Conservation (phyloP, 2,888 invertebrate species). For the Monochamus alternatus region DNA sequence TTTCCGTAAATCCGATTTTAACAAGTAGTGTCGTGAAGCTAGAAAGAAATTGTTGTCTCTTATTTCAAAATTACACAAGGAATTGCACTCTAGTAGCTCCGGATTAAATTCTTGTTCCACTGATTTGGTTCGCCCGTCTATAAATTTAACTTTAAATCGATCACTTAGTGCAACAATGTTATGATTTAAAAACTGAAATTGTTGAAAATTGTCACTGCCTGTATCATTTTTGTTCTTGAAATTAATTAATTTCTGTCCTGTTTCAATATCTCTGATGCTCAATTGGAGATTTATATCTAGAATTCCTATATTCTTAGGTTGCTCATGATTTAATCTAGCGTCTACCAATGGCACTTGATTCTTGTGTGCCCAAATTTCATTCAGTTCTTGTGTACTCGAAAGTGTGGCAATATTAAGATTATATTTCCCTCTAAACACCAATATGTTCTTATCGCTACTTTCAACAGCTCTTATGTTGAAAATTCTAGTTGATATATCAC, state of each 20-base stretch:
- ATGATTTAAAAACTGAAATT: slow-evolving; percentile 51
- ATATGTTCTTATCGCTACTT: slow-evolving; percentile 34
- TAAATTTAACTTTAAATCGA: slow-evolving; percentile 46
- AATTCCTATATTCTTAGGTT: slow-evolving; percentile 45
- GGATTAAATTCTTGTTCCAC: slow-evolving; percentile 49
- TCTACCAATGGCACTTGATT: slow-evolving; percentile 47
- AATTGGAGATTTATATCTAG: slow-evolving; percentile 44
- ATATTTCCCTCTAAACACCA: slow-evolving; percentile 49
- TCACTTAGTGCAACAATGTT: slow-evolving; percentile 50
- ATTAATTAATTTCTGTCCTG: slow-evolving; percentile 37
- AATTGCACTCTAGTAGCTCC: slow-evolving; percentile 54
- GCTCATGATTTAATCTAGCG: slow-evolving; percentile 50
- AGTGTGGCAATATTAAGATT: slow-evolving; percentile 41
- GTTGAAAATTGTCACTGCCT: slow-evolving; percentile 45
- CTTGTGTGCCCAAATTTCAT: slow-evolving; percentile 25
- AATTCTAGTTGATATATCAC: slow-evolving; percentile 36
- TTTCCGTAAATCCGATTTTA: slow-evolving; percentile 53
- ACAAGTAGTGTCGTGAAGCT: slow-evolving; percentile 53
- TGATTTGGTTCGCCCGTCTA: slow-evolving; percentile 47
- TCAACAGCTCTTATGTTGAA: slow-evolving; percentile 42
- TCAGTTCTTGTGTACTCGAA: slow-evolving; percentile 24
- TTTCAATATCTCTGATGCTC: slow-evolving; percentile 47
- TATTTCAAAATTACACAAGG: slow-evolving; percentile 52
- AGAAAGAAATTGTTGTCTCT: slow-evolving; percentile 47
- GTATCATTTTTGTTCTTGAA: slow-evolving; percentile 31